Evolutionary conservation across 2,797 vertebrate genomes (phyloP), one percentile per base, ranked within the genome.

Genomic region (Alauda arvensis): DNA sequence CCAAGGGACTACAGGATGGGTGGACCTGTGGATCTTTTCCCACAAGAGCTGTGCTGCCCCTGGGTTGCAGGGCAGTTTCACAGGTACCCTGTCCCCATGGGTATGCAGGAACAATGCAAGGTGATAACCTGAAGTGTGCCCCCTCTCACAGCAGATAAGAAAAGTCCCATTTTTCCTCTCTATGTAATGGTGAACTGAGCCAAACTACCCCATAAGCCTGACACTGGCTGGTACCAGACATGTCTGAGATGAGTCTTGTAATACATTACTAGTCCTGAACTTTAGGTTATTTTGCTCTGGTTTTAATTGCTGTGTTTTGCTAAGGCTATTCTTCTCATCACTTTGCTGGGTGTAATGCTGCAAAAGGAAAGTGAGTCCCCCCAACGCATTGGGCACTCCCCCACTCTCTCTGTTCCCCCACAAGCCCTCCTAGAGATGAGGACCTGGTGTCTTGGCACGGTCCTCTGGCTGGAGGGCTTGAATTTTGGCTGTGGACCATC

Each of bases 401-500:
- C 5, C 2, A 1, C 51, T 81, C 4, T 0, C 42, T 75, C 40
- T 59, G 34, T 40, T 33, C 29, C 24, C 25, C 14, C 5, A 3
- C n/a, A 69, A 84, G 8, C 45, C 28, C n/a, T 94, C 82, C 79
- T 68, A 34, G 55, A 90, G 72, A 82, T 1, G 3, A 75, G 43
- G 55, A 57, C 80, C 78, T 65, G 43, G 69, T 80, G 71, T 84
- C 56, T 83, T 94, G 93, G 90, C 90, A 82, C 0, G 0, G 48
- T 14, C 6, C 8, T 45, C 65, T 87, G 79, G 88, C 88, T 91
- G 53, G 70, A 85, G 83, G 77, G 68, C 82, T 93, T 84, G 20
- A 1, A 1, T 79, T 91, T 92, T 96, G 95, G 94, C 93, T 86
- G 75, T 13, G 1, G 59, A 94, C 51, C 77, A 81, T 92, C 71